phyloP scores from a whole-genome alignment of 2,888 invertebrate species.

The Dryomyza anilis region DNA sequence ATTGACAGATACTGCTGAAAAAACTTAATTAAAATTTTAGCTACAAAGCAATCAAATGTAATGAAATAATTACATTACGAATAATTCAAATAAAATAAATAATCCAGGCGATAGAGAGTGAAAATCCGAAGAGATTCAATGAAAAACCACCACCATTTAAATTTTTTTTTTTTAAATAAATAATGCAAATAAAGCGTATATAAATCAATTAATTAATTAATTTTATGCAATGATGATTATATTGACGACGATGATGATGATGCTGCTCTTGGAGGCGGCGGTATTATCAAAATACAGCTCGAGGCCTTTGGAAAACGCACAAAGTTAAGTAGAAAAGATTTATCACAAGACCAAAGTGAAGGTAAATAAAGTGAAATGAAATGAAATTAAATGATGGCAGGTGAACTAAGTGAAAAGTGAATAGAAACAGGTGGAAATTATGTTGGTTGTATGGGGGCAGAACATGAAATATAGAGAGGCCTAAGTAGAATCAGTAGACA shows the following conservation, averaged over 20 bases:
- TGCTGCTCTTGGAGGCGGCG: too few relatives aligned
- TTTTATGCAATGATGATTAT: slow-evolving; percentile 4
- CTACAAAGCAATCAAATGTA: neutral
- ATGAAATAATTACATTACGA: neutral
- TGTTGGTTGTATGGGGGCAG: neutral
- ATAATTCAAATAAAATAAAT: neutral
- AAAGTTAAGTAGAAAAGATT: slow-evolving; percentile 8
- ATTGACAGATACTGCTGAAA: too few relatives aligned
- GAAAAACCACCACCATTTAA: neutral
- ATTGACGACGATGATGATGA: too few relatives aligned
- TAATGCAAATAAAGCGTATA: slow-evolving; percentile 36
- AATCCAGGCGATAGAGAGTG: neutral
- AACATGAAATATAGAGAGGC: neutral
- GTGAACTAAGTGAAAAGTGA: neutral
- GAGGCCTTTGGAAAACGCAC: slow-evolving; percentile 1
- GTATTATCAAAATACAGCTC: slow-evolving; percentile 9
- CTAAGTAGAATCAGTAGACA: too few relatives aligned
- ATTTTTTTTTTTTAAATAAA: too few relatives aligned
- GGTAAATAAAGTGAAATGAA: slow-evolving; percentile 23
- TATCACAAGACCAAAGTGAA: slow-evolving; percentile 1
- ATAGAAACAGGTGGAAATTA: neutral
- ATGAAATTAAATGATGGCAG: slow-evolving; percentile 8
- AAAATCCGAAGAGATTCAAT: neutral
- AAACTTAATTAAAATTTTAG: neutral
- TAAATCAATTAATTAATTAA: slow-evolving; percentile 42